Base-by-base conservation (phyloP, 1,140 invertebrate species). In the Heliothis virescens region DNA sequence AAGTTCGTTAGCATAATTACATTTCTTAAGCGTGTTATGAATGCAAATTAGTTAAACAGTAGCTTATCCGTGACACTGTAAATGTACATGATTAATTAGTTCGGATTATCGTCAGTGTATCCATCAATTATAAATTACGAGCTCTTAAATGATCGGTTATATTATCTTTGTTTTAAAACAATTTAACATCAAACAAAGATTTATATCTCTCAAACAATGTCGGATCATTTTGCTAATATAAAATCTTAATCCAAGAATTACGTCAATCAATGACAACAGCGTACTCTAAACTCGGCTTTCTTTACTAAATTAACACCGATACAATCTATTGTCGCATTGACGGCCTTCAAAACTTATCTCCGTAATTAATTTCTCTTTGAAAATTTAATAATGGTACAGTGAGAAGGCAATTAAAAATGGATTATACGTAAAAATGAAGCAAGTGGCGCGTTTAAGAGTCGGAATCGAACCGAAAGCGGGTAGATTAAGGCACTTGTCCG, bases 371-470 rank as follows among this genome's bases (percentile, higher is more conserved):
- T 92, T 91, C 87, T 82, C 85, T 89, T 92, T 88, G 84, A 91
- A 87, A 89, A 88, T 91, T 94, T 87, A 86, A 92, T 91, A 92
- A 90, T 89, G 82, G 86, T 82, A 83, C 81, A 87, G 85, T 77
- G 84, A 88, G 83, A 86, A 90, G 87, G 87, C 91, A 94, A 94
- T 94, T 94, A 94, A 94, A 93, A 92, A 86, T 88, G 93, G 92
- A 94, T 94, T 94, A 94, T 90, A 91, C 82, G 88, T 92, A 93
- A 94, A 94, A 94, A 93, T 90, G 89, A 90, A 90, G 83, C 87
- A 90, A 93, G 88, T 91, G 83, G 87, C 83, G 86, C 87, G 88
- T 92, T 94, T 89, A 88, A 91, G 90, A 92, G 89, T 92, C 83
- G 89, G 87, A 91, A 91, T 94, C 89, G 87, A 90, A 91, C 84